phyloP scores from a whole-genome alignment of 2,888 invertebrate genomes.

The Lithophane ornitopus region DNA sequence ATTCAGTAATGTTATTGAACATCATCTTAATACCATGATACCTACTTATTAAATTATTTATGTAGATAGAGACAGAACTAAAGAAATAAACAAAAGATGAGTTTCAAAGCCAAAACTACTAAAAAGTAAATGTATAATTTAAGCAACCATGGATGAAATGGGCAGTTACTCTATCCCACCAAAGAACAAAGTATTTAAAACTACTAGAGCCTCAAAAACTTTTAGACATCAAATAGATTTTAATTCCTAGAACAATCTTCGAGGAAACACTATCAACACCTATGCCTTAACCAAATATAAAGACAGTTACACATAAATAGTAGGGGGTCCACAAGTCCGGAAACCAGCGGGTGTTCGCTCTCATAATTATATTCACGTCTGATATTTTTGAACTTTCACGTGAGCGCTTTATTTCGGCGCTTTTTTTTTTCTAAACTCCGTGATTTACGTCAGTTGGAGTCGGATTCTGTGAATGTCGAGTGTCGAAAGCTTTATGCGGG shows the following conservation, averaged over 20 bases:
- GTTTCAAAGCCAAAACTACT: neutral
- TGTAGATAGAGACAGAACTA: too few relatives aligned
- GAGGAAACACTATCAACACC: constrained; percentile 34
- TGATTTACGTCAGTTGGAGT: constrained; percentile 88
- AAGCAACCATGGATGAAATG: neutral
- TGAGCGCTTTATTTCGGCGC: constrained; percentile 87
- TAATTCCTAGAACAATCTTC: constrained; percentile 2
- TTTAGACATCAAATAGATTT: constrained; percentile 9
- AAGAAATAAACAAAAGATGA: neutral
- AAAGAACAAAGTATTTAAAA: neutral
- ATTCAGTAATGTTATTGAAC: neutral
- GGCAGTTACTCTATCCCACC: too few relatives aligned
- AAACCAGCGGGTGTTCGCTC: constrained; percentile 89
- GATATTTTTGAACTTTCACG: constrained; percentile 90
- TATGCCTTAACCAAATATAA: constrained; percentile 13
- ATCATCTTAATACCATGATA: neutral
- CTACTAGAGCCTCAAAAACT: neutral
- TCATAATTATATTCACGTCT: constrained; percentile 89
- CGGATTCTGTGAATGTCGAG: constrained; percentile 84
- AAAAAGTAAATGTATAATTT: neutral
- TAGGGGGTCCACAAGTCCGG: constrained; percentile 81
- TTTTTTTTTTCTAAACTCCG: constrained; percentile 87
- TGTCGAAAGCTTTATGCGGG: constrained; percentile 88
- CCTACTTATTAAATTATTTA: neutral
- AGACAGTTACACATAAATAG: constrained; percentile 71